These are phyloP conservation scores for Nemotelus pantherinus DNA, from an alignment of 2,888 invertebrate species.

Conservation along the genomic window DNA sequence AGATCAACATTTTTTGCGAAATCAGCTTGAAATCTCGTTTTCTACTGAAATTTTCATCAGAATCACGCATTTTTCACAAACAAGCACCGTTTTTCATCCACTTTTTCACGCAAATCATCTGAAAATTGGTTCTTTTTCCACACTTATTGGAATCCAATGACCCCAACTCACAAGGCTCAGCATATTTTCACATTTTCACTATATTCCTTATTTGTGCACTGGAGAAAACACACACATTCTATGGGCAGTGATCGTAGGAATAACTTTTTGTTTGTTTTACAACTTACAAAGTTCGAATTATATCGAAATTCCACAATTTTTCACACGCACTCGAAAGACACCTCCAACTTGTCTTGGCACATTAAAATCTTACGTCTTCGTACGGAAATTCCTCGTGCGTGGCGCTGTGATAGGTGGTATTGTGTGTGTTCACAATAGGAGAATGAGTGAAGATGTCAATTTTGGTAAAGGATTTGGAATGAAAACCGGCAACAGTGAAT, in stretches of 20 bases:
- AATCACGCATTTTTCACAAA: too few relatives aligned
- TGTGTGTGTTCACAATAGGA: neutral
- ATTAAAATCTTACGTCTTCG: slow-evolving; percentile 44
- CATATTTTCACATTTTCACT: slow-evolving; percentile 36
- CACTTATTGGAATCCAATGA: slow-evolving; percentile 9
- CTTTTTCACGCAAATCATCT: neutral
- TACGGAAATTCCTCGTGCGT: slow-evolving; percentile 47
- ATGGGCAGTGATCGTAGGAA: neutral
- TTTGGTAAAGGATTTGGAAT: neutral
- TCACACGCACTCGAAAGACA: slow-evolving; percentile 44
- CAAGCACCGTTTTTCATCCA: neutral
- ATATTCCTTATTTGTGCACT: neutral
- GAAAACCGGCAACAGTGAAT: neutral
- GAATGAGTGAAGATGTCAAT: neutral
- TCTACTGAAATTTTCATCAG: neutral
- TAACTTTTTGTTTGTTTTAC: neutral
- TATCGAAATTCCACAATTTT: slow-evolving; percentile 44
- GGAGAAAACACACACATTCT: slow-evolving; percentile 10
- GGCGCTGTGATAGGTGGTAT: slow-evolving; percentile 38
- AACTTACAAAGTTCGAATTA: slow-evolving; percentile 36
- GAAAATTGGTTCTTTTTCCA: neutral
- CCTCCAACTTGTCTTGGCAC: slow-evolving; percentile 49
- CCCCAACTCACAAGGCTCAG: slow-evolving; percentile 25
- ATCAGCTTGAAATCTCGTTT: neutral
- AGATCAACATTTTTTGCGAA: neutral